These are phyloP conservation scores for Drosophila carrolli DNA, from an alignment of 1,140 invertebrate genomes.

Conservation along the genomic window DNA sequence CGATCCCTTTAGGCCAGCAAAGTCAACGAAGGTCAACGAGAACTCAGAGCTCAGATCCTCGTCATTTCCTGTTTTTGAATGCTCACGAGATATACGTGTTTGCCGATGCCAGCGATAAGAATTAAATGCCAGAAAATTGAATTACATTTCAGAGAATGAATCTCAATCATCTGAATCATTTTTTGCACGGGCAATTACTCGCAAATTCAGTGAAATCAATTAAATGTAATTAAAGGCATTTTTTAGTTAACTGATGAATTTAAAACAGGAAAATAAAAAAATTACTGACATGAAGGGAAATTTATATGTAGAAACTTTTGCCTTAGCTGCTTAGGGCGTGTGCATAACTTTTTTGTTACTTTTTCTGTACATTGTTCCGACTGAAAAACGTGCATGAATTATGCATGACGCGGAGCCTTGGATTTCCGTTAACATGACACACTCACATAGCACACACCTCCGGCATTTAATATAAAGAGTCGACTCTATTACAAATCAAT, in stretches of 20 bases:
- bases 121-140: slow-evolving; percentile 22
- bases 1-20: slow-evolving; percentile 4
- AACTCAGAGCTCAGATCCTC: slow-evolving; percentile 40
- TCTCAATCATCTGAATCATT: slow-evolving; percentile 46
- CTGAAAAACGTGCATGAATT: slow-evolving; percentile 67
- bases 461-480: slow-evolving; percentile 37
- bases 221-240: slow-evolving; percentile 48
- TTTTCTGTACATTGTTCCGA: slow-evolving; percentile 39
- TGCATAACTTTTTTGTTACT: slow-evolving; percentile 27
- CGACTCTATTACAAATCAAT: slow-evolving; percentile 81
- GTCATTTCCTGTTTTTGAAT: slow-evolving; percentile 62
- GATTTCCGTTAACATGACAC: slow-evolving; percentile 74
- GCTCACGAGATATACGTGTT: slow-evolving; percentile 5
- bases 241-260: slow-evolving; percentile 25
- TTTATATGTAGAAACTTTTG: slow-evolving; percentile 11
- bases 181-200: slow-evolving; percentile 19
- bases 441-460: slow-evolving; percentile 60
- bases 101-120: slow-evolving; percentile 24
- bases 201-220: slow-evolving; percentile 38
- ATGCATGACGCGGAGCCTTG: slow-evolving; percentile 71
- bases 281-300: slow-evolving; percentile 12
- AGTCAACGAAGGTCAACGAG: slow-evolving; percentile 36
- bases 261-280: slow-evolving; percentile 7
- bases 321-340: slow-evolving; percentile 45
- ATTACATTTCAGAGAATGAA: slow-evolving; percentile 31